Evolutionary conservation across 2,797 vertebrate species (phyloP).

Genomic region (Cetoscarus ocellatus): DNA sequence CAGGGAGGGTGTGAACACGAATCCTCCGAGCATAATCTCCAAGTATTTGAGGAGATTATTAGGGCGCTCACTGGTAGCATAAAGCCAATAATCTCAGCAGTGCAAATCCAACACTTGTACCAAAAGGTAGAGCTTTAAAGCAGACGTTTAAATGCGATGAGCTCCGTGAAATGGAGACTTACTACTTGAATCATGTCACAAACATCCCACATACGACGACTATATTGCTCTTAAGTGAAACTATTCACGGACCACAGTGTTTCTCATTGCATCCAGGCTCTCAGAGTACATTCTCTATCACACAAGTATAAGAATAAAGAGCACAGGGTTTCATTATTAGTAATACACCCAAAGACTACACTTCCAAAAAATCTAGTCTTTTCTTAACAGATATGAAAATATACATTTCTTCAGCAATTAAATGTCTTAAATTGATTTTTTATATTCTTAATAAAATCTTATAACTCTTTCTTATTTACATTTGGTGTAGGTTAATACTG

Average conservation of each 20-base stretch:
- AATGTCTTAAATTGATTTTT: conserved; percentile 63
- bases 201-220: conserved; percentile 52
- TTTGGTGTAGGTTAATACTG: conserved; percentile 81
- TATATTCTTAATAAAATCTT: conserved; percentile 76
- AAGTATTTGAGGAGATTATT: conserved; percentile 61
- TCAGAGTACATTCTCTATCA: conserved; percentile 80
- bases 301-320: conserved; percentile 80
- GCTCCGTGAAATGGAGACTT: conserved; percentile 57
- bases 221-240: conserved; percentile 82
- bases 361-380: conserved; percentile 70
- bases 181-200: conserved; percentile 57
- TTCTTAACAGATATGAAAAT: conserved; percentile 82
- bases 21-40: conserved; percentile 55
- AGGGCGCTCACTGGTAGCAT: conserved; percentile 51
- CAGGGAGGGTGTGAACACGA: conserved; percentile 23
- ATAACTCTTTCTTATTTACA: conserved; percentile 79
- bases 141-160: conserved; percentile 58
- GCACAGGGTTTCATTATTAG: conserved; percentile 61
- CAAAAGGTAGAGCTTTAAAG: conserved; percentile 62
- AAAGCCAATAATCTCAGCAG: conserved; percentile 63
- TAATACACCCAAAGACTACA: conserved; percentile 72
- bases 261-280: conserved; percentile 75
- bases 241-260: conserved; percentile 83
- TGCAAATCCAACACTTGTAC: conserved; percentile 68
- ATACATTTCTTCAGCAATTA: conserved; percentile 77